Evolutionary conservation across 1,140 invertebrate genomes (phyloP), one percentile per base, ranked within the genome.

Genomic region (Andrena cerasifolii): DNA sequence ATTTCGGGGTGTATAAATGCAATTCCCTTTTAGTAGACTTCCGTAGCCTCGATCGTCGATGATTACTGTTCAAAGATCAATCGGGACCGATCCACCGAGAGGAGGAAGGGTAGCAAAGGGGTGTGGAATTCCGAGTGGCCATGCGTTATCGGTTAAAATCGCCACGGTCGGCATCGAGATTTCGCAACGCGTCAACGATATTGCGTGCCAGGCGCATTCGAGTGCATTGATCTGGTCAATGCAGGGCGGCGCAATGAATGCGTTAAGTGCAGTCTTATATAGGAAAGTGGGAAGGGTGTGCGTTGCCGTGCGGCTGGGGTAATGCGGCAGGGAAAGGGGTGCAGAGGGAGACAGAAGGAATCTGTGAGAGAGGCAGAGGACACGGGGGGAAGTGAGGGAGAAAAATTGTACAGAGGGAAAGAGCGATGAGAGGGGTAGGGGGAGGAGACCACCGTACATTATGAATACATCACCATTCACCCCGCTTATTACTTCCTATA

Each of bases 211-310:
- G 18, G 65, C 61, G 65, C 61, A 90, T 90, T 88, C 86, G 86
- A 86, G 87, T 88, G 89, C 89, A 89, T 88, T 88, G 89, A 91
- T 90, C 89, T 89, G 87, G 89, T 90, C 90, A 90, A 90, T 89
- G 88, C 86, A 61, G 81, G 85, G 71, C 76, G 80, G 74, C 47
- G 86, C 86, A 79, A 82, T 91, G 89, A 90, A 91, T 90, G 86
- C 86, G 76, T 79, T 88, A 89, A 90, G 89, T 90, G 88, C 86
- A 89, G 86, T 88, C 86, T 89, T 88, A 88, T 82, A 81, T 74
- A 59, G 73, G 72, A 68, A 83, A 85, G 81, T 83, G 84, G 84
- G 74, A 83, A 86, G 83, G 87, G 86, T 83, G 86, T 79, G 75
- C 83, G 84, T 58, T 65, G 71, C 51, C 47, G 43, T 65, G 56